phyloP scores from a whole-genome alignment of 2,113 vertebrate species.

The Cebus imitator region DNA sequence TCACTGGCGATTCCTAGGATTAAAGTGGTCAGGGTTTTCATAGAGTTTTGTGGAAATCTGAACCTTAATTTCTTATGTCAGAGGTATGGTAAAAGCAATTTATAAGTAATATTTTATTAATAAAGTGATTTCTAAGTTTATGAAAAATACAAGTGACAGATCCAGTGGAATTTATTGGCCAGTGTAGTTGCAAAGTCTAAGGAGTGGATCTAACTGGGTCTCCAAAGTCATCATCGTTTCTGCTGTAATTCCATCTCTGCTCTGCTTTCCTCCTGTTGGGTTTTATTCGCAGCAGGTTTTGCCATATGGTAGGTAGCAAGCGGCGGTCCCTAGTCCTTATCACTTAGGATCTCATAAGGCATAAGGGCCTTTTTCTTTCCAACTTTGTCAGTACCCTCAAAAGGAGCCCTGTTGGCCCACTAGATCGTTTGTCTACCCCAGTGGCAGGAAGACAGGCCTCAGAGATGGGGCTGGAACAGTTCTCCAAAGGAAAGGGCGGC shows the following conservation, averaged over 20 bases:
- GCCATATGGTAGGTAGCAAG: background rate
- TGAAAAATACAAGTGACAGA: background rate
- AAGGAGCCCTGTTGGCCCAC: background rate
- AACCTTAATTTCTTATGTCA: background rate
- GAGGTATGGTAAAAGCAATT: background rate
- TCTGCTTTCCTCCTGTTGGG: background rate
- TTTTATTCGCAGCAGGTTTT: slow-evolving; percentile 40
- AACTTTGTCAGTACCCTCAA: background rate
- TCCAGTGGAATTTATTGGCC: background rate
- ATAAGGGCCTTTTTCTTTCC: slow-evolving; percentile 25
- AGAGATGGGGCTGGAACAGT: background rate
- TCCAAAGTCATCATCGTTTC: background rate
- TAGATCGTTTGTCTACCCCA: background rate
- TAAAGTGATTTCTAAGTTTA: slow-evolving; percentile 2
- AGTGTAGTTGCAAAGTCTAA: background rate
- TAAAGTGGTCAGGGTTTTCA: background rate
- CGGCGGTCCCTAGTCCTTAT: background rate
- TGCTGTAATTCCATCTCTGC: background rate
- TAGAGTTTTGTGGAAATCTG: slow-evolving; percentile 20
- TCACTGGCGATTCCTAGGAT: background rate
- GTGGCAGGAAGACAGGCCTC: background rate
- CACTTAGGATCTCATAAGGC: background rate
- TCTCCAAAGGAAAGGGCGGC: slow-evolving; percentile 15
- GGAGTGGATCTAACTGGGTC: background rate
- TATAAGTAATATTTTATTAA: background rate